Evolutionary conservation across 2,888 invertebrate genomes (phyloP).

Genomic region (Melipona bicolor): DNA sequence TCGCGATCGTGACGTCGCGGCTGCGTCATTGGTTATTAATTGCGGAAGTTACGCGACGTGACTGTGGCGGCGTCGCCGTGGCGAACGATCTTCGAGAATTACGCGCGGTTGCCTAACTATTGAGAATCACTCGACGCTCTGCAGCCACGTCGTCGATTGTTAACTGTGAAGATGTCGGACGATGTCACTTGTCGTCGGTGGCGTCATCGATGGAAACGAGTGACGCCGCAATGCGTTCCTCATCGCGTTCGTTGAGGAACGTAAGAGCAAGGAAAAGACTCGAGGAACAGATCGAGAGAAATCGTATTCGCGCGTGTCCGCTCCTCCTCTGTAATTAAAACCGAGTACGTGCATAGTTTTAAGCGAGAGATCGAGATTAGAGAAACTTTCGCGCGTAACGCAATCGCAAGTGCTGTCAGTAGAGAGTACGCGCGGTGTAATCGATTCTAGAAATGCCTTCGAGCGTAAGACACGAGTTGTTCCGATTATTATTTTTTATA

Average conservation of each 20-base stretch:
- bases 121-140: too few species aligned
- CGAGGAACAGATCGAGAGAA: not conserved
- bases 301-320: conserved; percentile 24
- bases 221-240: too few species aligned
- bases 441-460: conserved; percentile 48
- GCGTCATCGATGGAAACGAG: too few species aligned
- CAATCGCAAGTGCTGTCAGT: conserved; percentile 14
- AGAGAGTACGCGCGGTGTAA: conserved; percentile 20
- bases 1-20: too few species aligned
- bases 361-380: conserved; percentile 13
- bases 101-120: too few species aligned
- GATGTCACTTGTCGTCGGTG: too few species aligned
- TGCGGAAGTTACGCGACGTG: too few species aligned
- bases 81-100: too few species aligned
- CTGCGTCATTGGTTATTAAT: too few species aligned
- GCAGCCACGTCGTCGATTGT: too few species aligned
- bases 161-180: too few species aligned
- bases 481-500: conserved; percentile 60
- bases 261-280: not conserved
- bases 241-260: not conserved
- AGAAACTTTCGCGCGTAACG: not conserved
- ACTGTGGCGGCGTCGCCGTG: too few species aligned
- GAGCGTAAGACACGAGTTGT: conserved; percentile 44
- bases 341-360: conserved; percentile 24
- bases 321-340: conserved; percentile 34